A percentile compares a stretch with the other conserved stretches of the same genome.
Evolutionary conservation across 2,888 invertebrate genomes (phyloP).

Genomic region (Tachina fera): DNA sequence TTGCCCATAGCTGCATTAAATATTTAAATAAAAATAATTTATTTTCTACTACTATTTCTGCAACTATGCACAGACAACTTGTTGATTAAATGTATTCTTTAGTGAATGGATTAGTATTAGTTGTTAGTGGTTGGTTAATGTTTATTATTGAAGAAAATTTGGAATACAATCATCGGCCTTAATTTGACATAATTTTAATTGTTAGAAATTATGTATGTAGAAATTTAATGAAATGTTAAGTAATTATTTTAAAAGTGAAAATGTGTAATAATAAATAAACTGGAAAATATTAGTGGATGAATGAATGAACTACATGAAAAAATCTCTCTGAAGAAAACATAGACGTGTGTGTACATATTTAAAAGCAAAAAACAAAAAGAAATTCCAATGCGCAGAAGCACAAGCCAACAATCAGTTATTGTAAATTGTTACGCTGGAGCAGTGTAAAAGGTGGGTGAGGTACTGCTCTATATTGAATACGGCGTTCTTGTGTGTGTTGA

Average conservation of each 20-base stretch:
- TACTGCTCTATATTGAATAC: conserved; percentile 31
- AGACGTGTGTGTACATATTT: neutral
- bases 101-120: conserved; percentile 38
- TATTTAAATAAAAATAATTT: neutral
- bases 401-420: conserved; percentile 54
- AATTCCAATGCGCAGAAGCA: conserved; percentile 71
- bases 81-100: conserved; percentile 41
- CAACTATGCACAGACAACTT: conserved; percentile 57
- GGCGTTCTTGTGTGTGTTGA: conserved; percentile 64
- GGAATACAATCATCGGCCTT: conserved; percentile 41
- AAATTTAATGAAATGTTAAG: conserved; percentile 47
- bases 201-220: conserved; percentile 57
- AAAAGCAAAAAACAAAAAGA: conserved; percentile 51
- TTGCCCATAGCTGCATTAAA: neutral
- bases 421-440: conserved; percentile 45
- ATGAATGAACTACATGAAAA: conserved; percentile 16
- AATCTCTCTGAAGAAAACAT: conserved; percentile 34
- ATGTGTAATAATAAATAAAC: neutral
- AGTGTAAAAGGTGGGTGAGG: conserved; percentile 51
- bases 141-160: conserved; percentile 49
- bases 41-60: conserved; percentile 27
- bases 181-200: conserved; percentile 51
- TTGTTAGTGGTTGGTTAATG: conserved; percentile 36
- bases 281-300: conserved; percentile 51
- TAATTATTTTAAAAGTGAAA: conserved; percentile 25